Conservation (phyloP, 53 echinoderm and acorn worm genomes). For the Glandiceps talaboti region DNA sequence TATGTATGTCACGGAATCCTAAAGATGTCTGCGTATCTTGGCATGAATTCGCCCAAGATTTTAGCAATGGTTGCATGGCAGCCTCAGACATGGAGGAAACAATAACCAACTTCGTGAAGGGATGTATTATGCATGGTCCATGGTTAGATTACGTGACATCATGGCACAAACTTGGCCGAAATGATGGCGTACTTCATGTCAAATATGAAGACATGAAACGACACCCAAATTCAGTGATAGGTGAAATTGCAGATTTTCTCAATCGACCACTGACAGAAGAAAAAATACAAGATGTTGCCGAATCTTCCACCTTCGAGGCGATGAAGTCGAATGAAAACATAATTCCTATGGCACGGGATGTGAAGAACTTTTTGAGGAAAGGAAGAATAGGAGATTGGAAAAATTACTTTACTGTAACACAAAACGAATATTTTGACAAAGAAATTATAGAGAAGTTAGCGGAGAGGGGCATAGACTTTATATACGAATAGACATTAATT, state of each 20-base stretch:
- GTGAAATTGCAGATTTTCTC: not conserved
- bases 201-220: not conserved
- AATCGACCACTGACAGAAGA: not conserved
- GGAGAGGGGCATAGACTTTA: no score
- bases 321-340: no score
- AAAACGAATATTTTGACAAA: no score
- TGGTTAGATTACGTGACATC: not conserved
- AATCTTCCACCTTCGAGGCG: not conserved
- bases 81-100: not conserved
- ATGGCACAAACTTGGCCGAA: not conserved
- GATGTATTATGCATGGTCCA: not conserved
- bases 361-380: no score
- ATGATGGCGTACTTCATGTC: not conserved
- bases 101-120: no score
- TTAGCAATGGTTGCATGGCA: not conserved
- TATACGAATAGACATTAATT: no score
- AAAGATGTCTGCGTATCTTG: not conserved
- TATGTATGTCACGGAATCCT: not conserved
- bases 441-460: no score
- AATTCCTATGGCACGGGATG: no score
- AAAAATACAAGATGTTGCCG: not conserved
- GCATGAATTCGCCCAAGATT: not conserved
- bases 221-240: not conserved
- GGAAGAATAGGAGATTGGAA: no score
- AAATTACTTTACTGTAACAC: no score